Evolutionary conservation across 1,140 invertebrate species (phyloP), one percentile per base, ranked within the genome.

Genomic region (Brachionus koreanus): DNA sequence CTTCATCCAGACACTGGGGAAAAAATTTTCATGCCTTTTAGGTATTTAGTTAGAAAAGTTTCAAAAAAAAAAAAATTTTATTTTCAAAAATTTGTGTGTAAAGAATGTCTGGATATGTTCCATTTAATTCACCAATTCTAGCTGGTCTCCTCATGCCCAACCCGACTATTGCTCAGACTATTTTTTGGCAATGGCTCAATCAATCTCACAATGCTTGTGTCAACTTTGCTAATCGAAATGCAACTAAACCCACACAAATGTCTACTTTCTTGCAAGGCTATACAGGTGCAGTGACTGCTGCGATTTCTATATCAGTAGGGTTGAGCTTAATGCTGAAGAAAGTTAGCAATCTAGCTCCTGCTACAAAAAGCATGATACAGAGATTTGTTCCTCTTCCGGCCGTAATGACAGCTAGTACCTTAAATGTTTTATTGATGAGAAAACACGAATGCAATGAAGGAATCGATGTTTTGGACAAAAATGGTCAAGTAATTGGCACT

Each of bases 131-230:
- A 77, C 89, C 89, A 76, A 87, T 89, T 76, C 89, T 90, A 86
- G 87, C 88, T 9, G 90, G 90, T 43, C 84, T 90, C 83, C 83
- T 90, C n/a, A 84, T 90, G 23, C 90, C 90, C 0, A 89, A 90
- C 83, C 89, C 88, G 3, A 87, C 86, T 9, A 85, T 89, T 61
- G 75, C 63, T 16, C 84, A 85, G 12, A 86, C 88, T 4, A 85
- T 90, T 7, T 89, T 90, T 83, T 90, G 90, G 90, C 90, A 90
- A 83, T 90, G 89, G 90, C 83, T 90, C 12, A 90, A 90, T 84
- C 89, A 90, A 84, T 88, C 88, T 76, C 90, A 90, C 83, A 90
- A 90, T 84, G 90, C 90, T 6, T 88, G 87, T 84, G 89, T 90
- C 19, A 90, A 90, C 84, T 90, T 88, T 84, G 84, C 89, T 13